phyloP scores from a whole-genome alignment of 2,888 invertebrate species.

The Xestia ashworthii region DNA sequence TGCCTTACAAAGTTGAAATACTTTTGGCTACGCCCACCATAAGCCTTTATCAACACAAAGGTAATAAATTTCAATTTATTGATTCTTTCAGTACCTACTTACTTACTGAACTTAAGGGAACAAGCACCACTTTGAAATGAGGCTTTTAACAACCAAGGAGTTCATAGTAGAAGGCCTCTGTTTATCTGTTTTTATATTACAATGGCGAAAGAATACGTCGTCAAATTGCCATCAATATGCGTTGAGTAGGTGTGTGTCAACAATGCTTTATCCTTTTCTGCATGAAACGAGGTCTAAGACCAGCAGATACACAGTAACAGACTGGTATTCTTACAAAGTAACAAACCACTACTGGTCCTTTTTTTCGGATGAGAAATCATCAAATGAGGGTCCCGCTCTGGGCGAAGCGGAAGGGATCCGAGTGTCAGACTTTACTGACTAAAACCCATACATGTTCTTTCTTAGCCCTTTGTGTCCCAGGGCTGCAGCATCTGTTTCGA shows the following conservation, averaged over 20 bases:
- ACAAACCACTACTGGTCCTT: not conserved
- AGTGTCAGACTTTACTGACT: no score
- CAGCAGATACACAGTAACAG: not conserved
- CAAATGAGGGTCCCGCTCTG: no score
- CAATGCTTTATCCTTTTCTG: not conserved
- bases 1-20: constrained; percentile 47
- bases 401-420: no score
- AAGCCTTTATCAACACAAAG: constrained; percentile 25
- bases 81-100: constrained; percentile 7
- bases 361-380: no score
- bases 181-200: not conserved
- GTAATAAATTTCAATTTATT: constrained; percentile 13
- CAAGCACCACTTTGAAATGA: not conserved
- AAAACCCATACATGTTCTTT: no score
- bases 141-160: not conserved
- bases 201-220: not conserved
- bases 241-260: not conserved
- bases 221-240: not conserved
- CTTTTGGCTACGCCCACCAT: constrained; percentile 22
- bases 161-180: no score
- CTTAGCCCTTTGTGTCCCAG: no score
- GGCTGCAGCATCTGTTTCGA: no score
- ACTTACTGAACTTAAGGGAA: not conserved
- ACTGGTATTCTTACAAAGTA: not conserved
- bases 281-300: not conserved